These are phyloP conservation scores for Pampus argenteus DNA, from an alignment of 2,797 vertebrate genomes.

Conservation along the genomic window DNA sequence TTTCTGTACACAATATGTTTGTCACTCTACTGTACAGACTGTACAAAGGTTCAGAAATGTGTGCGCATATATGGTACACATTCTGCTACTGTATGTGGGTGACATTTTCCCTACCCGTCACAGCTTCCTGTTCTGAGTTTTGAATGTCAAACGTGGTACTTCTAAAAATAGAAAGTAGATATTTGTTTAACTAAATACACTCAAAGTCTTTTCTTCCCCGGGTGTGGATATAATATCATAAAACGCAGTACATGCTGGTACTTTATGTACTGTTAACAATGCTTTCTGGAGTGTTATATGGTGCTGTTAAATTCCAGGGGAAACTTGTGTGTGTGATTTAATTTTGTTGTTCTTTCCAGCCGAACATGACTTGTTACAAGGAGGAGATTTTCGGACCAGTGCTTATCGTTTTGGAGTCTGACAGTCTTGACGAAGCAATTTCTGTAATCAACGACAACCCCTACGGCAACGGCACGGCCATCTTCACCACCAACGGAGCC, in stretches of 20 bases:
- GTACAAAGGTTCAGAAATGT: background rate
- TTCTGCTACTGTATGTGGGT: background rate
- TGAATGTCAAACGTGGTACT: slow-evolving; percentile 10
- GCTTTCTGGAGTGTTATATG: background rate
- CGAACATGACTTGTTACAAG: slow-evolving; percentile 94
- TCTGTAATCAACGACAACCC: slow-evolving; percentile 92
- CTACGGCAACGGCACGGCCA: slow-evolving; percentile 98
- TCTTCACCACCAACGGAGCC: slow-evolving; percentile 97
- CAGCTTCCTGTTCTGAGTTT: slow-evolving; percentile 5
- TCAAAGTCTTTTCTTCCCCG: background rate
- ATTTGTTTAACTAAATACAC: slow-evolving; percentile 17
- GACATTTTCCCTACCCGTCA: background rate
- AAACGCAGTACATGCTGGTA: background rate
- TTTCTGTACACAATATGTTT: background rate
- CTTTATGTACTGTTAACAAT: slow-evolving; percentile 3
- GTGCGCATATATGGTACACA: background rate
- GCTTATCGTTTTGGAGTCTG: slow-evolving; percentile 92
- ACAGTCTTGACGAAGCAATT: slow-evolving; percentile 93
- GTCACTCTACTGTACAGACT: background rate
- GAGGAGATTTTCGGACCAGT: slow-evolving; percentile 99
- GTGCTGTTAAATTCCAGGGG: background rate
- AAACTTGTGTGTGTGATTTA: background rate
- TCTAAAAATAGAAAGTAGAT: slow-evolving; percentile 30
- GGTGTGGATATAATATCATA: background rate
- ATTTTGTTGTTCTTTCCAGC: slow-evolving; percentile 76